Conservation (phyloP, 2,113 vertebrate genomes). For the Terrapene triunguis region DNA sequence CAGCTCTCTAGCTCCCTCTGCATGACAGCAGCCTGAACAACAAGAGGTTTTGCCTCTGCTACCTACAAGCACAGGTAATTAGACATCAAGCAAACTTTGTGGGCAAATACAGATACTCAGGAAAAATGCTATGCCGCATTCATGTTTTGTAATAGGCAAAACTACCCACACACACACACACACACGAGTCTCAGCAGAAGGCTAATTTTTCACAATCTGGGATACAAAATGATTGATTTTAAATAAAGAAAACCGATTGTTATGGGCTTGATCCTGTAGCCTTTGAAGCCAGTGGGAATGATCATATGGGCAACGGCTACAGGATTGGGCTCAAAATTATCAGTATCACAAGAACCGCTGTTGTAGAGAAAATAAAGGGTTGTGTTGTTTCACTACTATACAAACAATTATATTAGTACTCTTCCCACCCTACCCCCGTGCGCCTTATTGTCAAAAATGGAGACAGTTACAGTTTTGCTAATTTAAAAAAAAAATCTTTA, state of each 20-base stretch:
- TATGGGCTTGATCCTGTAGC: neutral
- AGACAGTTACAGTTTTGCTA: neutral
- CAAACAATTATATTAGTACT: neutral
- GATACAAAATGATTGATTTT: neutral
- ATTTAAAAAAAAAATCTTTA: neutral
- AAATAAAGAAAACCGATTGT: neutral
- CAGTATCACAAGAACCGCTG: neutral
- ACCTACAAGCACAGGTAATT: constrained; percentile 39
- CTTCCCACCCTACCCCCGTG: neutral
- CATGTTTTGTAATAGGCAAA: neutral
- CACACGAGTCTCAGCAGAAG: neutral
- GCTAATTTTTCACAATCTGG: neutral
- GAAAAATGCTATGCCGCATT: neutral
- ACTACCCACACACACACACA: too few species aligned
- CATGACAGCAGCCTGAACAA: constrained; percentile 77
- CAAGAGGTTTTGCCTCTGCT: constrained; percentile 66
- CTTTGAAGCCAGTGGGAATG: neutral
- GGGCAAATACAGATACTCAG: neutral
- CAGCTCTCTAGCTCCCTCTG: constrained; percentile 87
- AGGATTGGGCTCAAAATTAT: neutral
- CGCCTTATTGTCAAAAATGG: neutral
- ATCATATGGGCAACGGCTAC: neutral
- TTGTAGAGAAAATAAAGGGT: neutral
- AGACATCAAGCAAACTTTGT: accelerated
- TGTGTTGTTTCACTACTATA: neutral